Base-by-base conservation (phyloP, 2,888 invertebrate genomes). In the Elgonia sp. region DNA sequence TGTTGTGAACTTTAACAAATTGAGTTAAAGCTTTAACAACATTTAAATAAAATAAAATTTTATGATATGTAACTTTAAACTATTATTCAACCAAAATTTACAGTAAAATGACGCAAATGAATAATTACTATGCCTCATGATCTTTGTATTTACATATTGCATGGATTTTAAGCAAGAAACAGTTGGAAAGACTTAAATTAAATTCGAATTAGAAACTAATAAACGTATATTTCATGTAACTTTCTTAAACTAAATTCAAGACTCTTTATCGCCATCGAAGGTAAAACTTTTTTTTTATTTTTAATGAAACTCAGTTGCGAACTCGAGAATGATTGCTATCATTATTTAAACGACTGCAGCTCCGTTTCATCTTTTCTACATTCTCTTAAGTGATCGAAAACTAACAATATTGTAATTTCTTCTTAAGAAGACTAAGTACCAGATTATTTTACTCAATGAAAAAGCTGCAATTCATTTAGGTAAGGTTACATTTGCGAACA, bases 361-460 rank as follows among this genome's bases (percentile, higher is more conserved):
- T 83, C 46, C 46, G 57, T 75, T 82, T 73, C 73, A 65, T 65
- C 65, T 65, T 83, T 65, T 62, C 67, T 37, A 50, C 50, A 80
- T 65, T 57, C 40, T 1, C 21, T 65, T n/a, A 50, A 83, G 50
- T 75, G 69, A 76, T 76, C 69, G 83, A 76, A 70, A 76, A 62
- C 42, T 76, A 84, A 75, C 50, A 69, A 75, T 50, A 83, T 63
- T 67, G 67, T 50, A 57, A 14, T 46, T 67, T 75, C 65, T 39
- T 55, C n/a, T 63, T 69, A 57, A 67, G 46, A 16, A 16, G 42
- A 40, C 63, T 40, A 65, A 73, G 42, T 82, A 21, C 12, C 37
- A 20, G 82, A 82, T 82, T 82, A 82, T 82, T 73, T 72, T 53
- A 55, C 73, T 10, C 65, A 82, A 82, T 82, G 65, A 73, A 82